Evolutionary conservation across 1,140 invertebrate species (phyloP), one percentile per base, ranked within the genome.

Genomic region (Mizuhopecten yessoensis): DNA sequence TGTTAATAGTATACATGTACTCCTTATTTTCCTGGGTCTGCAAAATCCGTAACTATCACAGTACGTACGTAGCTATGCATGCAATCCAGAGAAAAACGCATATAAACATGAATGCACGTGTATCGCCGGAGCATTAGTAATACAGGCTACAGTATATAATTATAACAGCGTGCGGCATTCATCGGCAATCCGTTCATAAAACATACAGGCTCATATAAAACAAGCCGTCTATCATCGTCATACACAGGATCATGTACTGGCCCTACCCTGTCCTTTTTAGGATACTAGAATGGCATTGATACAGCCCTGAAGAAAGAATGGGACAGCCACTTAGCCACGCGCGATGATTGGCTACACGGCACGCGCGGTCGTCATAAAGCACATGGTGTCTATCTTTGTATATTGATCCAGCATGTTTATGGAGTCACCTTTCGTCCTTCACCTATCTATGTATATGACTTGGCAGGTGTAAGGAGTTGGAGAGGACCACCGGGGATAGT

Each of bases 321-420:
- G 57, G 57, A 75, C 57, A 75, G 57, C 57, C 57, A 75, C 57
- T 75, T 75, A 75, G 57, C 20, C 57, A 75, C 57, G 23, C 57
- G 3, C 57, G 3, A 7, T 75, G 57, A 75, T 75, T 75, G 57
- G 57, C 11, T 75, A 75, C 23, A 75, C 5, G 23, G 57, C 57
- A 75, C 57, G 57, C 57, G 57, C n/a, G 57, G 57, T 75, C 57
- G 57, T 75, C 57, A 75, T 29, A 75, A 29, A 13, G n/a, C 57
- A 75, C 57, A n/a, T 75, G 57, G 23, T n/a, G 57, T 75, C 15
- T n/a, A 75, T 75, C n/a, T 75, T 75, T 75, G 57, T 29, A 23
- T 75, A 75, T 75, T 75, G 57, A 75, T 75, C 57, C 57, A 75
- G n/a, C 57, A 75, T 75, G 57, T 75, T 75, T 0, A n/a, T 75